A percentile compares a stretch with the other conserved stretches of the same genome.
Conservation (phyloP, 1,140 invertebrate genomes). For the Plodia interpunctella region DNA sequence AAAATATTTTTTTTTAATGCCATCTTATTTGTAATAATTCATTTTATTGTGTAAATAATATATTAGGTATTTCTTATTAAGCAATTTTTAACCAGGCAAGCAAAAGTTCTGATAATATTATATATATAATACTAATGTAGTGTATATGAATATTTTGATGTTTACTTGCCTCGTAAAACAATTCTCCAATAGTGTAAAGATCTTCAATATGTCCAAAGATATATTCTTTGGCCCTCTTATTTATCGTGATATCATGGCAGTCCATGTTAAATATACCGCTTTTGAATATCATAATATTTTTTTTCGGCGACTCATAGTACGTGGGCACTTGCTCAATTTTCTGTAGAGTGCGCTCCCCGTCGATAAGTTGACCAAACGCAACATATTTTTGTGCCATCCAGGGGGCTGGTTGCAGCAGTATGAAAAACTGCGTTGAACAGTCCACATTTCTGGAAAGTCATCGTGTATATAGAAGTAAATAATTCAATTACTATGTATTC, state of each 20-base stretch:
- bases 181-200: constrained; percentile 37
- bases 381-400: constrained; percentile 88
- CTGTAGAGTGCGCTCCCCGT: constrained; percentile 72
- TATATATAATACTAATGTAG: no score
- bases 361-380: constrained; percentile 84
- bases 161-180: constrained; percentile 38
- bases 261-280: constrained; percentile 56
- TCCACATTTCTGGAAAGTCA: constrained; percentile 55
- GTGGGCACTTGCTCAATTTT: constrained; percentile 72
- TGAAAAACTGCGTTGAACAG: constrained; percentile 89
- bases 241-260: constrained; percentile 53
- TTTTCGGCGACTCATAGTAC: constrained; percentile 70
- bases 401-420: constrained; percentile 83
- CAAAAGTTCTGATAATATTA: no score
- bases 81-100: no score
- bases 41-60: no score
- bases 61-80: no score
- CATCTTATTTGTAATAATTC: no score
- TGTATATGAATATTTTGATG: not conserved
- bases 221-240: constrained; percentile 48
- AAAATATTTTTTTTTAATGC: no score
- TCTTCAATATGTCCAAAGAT: constrained; percentile 59
- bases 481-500: not conserved
- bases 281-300: constrained; percentile 57
- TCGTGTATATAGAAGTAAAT: not conserved